Conservation (phyloP, 2,888 invertebrate genomes). For the Diarsia brunnea region DNA sequence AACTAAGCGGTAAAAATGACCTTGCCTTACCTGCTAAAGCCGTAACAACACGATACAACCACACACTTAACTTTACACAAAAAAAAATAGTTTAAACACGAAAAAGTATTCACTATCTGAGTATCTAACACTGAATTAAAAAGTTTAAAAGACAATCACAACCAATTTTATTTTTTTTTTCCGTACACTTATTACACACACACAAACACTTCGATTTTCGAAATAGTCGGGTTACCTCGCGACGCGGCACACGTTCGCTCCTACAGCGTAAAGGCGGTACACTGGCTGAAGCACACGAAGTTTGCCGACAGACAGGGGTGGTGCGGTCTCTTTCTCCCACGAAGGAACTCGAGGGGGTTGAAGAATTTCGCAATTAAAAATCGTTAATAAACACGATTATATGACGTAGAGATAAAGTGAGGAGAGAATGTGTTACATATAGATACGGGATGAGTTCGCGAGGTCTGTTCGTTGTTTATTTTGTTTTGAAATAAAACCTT, state of each 20-base stretch:
- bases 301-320: constrained; percentile 64
- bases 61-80: constrained; percentile 64
- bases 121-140: constrained; percentile 51
- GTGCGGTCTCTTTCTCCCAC: constrained; percentile 62
- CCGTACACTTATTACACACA: constrained; percentile 62
- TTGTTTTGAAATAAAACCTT: constrained; percentile 17
- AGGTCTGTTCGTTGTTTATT: constrained; percentile 13
- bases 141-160: constrained; percentile 68
- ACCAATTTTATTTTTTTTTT: constrained; percentile 69
- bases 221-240: constrained; percentile 59
- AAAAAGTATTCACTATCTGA: constrained; percentile 38
- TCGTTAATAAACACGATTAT: constrained; percentile 76
- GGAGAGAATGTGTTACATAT: constrained; percentile 55
- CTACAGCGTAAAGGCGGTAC: constrained; percentile 65
- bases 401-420: constrained; percentile 61
- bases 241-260: constrained; percentile 64
- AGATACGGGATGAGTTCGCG: constrained; percentile 32
- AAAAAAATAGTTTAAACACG: constrained; percentile 41
- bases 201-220: constrained; percentile 70
- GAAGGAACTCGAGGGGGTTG: constrained; percentile 66
- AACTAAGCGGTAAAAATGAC: constrained; percentile 52
- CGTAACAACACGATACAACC: constrained; percentile 50
- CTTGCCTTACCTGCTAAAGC: constrained; percentile 66
- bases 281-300: constrained; percentile 71
- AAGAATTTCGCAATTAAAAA: constrained; percentile 77